These are phyloP conservation scores for Cistogaster globosa DNA, from an alignment of 2,888 invertebrate species.

Conservation along the genomic window DNA sequence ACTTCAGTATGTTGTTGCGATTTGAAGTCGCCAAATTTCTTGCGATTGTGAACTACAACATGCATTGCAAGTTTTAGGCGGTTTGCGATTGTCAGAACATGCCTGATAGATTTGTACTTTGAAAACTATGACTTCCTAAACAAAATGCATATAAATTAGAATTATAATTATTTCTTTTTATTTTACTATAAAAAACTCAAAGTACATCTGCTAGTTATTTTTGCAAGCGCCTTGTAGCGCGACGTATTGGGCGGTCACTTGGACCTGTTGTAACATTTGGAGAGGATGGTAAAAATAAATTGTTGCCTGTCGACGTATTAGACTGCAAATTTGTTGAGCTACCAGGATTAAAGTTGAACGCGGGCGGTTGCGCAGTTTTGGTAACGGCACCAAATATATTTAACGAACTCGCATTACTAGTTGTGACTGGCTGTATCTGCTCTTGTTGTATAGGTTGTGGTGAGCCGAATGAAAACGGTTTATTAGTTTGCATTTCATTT, in stretches of 20 bases:
- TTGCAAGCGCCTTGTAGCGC: slow-evolving; percentile 79
- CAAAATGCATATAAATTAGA: not conserved
- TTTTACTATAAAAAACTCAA: slow-evolving; percentile 9
- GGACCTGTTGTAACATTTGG: slow-evolving; percentile 56
- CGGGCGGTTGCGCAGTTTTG: slow-evolving; percentile 55
- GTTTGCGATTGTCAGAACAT: too few species aligned
- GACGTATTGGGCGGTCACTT: slow-evolving; percentile 76
- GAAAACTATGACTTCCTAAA: not conserved
- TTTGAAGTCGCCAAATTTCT: too few species aligned
- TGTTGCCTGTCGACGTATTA: slow-evolving; percentile 64
- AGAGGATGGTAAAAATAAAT: slow-evolving; percentile 74
- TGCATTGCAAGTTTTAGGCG: too few species aligned
- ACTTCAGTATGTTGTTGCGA: too few species aligned
- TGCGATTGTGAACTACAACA: too few species aligned
- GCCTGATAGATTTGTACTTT: too few species aligned
- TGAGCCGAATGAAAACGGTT: slow-evolving; percentile 75
- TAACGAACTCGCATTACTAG: slow-evolving; percentile 11
- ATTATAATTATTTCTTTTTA: not conserved
- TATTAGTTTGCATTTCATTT: slow-evolving; percentile 61
- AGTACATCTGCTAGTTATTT: slow-evolving; percentile 72
- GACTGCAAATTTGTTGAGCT: slow-evolving; percentile 40
- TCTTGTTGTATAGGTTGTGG: slow-evolving; percentile 20
- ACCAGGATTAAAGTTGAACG: slow-evolving; percentile 74
- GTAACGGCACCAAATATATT: slow-evolving; percentile 72
- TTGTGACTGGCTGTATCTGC: slow-evolving; percentile 1